Percentiles rank a stretch among this genome's conserved stretches.
Conservation (phyloP, 2,113 vertebrate genomes). For the Neolamprologus variostigma region DNA sequence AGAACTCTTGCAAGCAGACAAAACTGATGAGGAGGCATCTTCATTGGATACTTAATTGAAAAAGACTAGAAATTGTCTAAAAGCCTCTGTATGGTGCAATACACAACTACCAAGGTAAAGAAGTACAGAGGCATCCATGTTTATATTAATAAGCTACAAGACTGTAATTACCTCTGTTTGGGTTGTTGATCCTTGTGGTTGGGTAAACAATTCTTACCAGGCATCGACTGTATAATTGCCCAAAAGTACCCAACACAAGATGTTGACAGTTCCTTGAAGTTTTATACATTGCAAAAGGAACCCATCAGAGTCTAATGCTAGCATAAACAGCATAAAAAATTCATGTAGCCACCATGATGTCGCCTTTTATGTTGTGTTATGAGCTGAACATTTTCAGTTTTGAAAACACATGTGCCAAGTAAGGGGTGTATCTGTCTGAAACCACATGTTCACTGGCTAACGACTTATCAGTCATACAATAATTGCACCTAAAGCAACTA, state of each 20-base stretch:
- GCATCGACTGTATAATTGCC: background rate
- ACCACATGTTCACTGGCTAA: background rate
- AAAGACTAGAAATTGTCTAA: background rate
- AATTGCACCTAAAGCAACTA: background rate
- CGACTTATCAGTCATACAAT: background rate
- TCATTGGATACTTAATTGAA: background rate
- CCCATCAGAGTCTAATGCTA: background rate
- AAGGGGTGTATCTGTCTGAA: background rate
- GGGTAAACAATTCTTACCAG: background rate
- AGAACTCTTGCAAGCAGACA: background rate
- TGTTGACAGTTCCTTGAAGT: background rate
- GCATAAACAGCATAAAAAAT: background rate
- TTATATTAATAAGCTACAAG: background rate
- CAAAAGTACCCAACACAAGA: background rate
- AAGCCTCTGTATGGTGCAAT: background rate
- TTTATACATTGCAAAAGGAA: background rate
- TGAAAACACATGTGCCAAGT: background rate
- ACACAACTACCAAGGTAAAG: background rate
- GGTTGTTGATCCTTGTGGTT: background rate
- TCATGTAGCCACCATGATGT: accelerated
- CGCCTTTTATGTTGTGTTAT: background rate
- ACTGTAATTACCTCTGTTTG: background rate
- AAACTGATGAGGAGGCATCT: background rate
- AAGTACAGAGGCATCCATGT: background rate
- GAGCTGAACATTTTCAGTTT: background rate